Evolutionary conservation across 2,797 vertebrate species (phyloP), one percentile per base, ranked within the genome.

Genomic region (Pseudocheirus occidentalis): DNA sequence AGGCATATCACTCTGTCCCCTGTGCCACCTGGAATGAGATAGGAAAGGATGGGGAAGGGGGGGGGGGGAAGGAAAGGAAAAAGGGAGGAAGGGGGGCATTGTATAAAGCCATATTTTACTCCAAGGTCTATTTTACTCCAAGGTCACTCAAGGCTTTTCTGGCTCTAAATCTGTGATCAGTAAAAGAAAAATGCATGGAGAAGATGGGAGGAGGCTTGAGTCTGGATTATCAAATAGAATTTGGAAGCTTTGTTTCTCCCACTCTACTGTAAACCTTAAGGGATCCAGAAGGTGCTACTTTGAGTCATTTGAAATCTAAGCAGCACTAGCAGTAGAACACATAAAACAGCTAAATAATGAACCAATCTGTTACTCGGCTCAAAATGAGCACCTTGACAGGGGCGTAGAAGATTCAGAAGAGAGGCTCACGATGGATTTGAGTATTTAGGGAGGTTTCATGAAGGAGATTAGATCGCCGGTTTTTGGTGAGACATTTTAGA

Each of bases 51-150:
- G 34, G 31, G 59, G 31, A 34, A 59, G 10, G 28, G 29, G 4
- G 31, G 29, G 13, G 40, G 24, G 2, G 7, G 18, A 0, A 1
- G 5, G 21, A 3, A 10, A 2, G 21, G 21, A 46, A 21, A 73
- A 40, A 66, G 62, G 29, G n/a, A 73, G 34, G 62, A 16, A 73
- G 40, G n/a, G 34, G 62, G 62, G 0, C 27, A 50, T 27, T 27
- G 40, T 14, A 87, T 50, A 50, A 50, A 87, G 73, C 24, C 40
- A 1, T 50, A 87, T 87, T 87, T 87, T 87, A 87, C 40, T 73
- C n/a, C 40, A 87, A 87, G 73, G 40, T 24, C 40, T 50, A 87
- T 87, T 87, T 87, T 87, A 87, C 40, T 73, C n/a, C 40, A 87
- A 87, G 73, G 40, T 24, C 40, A 87, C 40, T 27, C 0, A 40